phyloP scores from a whole-genome alignment of 2,113 vertebrate species.

The Mugil cephalus region DNA sequence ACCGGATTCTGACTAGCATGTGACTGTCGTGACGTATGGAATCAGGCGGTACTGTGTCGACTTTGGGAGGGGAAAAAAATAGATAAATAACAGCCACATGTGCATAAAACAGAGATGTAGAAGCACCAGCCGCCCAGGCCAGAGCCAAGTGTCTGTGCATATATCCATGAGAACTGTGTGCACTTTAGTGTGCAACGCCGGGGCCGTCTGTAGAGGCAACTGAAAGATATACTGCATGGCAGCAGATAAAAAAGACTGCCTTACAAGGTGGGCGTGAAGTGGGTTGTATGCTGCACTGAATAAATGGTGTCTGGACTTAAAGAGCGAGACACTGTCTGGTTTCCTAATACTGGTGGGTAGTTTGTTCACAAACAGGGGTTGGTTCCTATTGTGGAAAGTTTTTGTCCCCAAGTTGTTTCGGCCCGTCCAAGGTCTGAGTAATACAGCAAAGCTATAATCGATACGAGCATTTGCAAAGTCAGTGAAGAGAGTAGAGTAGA shows the following conservation, averaged over 20 bases:
- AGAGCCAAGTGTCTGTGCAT: conserved; percentile 32
- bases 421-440: conserved; percentile 18
- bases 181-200: conserved; percentile 20
- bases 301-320: conserved; percentile 71
- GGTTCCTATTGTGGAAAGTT: conserved; percentile 30
- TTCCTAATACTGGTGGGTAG: conserved; percentile 33
- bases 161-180: conserved; percentile 55
- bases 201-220: conserved; percentile 57
- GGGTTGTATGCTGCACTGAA: conserved; percentile 47
- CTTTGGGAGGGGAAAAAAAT: neutral
- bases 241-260: conserved; percentile 65
- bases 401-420: conserved; percentile 32
- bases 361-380: conserved; percentile 18
- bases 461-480: conserved; percentile 46
- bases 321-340: conserved; percentile 54
- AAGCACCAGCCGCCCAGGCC: conserved; percentile 22
- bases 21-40: neutral
- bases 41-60: neutral
- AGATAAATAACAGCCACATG: conserved; percentile 9
- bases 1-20: neutral
- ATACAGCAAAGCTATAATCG: conserved; percentile 51
- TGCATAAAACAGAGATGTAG: conserved; percentile 3
- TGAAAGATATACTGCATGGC: conserved; percentile 52
- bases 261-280: conserved; percentile 74
- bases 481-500: conserved; percentile 13